Base-by-base conservation (phyloP, 2,797 vertebrate genomes). In the Chaetophractus vellerosus region DNA sequence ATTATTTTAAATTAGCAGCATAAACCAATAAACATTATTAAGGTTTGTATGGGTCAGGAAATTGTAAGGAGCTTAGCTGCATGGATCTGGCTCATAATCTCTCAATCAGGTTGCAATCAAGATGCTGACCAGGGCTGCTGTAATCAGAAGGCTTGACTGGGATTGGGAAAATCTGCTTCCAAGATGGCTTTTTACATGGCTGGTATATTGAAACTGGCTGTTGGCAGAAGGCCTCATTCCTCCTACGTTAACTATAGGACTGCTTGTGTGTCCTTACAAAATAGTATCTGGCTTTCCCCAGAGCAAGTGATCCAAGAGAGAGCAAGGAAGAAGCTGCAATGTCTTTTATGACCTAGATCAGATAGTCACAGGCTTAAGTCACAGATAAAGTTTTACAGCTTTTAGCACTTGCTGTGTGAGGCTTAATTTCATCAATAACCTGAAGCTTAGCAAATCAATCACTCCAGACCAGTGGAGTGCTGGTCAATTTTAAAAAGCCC, bases 261-360 rank as follows among this genome's bases (percentile, higher is more conserved):
- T 90, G 36, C 38, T 71, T 59, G 26, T 11, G 6, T 61, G 31
- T 86, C 74, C n/a, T 93, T 15, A 74, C 8, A 82, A 41, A 50
- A 52, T 23, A 18, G 74, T 28, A 71, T 24, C 18, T 61, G 48
- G 24, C 14, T 74, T 68, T 28, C 14, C 31, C 26, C n/a, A 96
- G 64, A 41, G 52, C 12, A 69, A 38, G 18, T 57, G 71, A 90
- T 83, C 26, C 31, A 48, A 79, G 48, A 91, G 9, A 50, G 63
- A 92, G 28, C 48, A 75, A 91, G 45, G 50, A 48, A 64, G 41
- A 87, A 74, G 33, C 85, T 87, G 69, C n/a, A 76, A 33, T 59
- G 38, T 78, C 78, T 82, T 90, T 92, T 81, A 85, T 45, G 28
- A 76, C 12, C 52, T 55, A 28, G 87, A 79, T 94, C 76, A 80